A percentile compares a stretch with the other conserved stretches of the same genome.
phyloP scores from a whole-genome alignment of 2,888 invertebrate species.

The Diabrotica balteata region DNA sequence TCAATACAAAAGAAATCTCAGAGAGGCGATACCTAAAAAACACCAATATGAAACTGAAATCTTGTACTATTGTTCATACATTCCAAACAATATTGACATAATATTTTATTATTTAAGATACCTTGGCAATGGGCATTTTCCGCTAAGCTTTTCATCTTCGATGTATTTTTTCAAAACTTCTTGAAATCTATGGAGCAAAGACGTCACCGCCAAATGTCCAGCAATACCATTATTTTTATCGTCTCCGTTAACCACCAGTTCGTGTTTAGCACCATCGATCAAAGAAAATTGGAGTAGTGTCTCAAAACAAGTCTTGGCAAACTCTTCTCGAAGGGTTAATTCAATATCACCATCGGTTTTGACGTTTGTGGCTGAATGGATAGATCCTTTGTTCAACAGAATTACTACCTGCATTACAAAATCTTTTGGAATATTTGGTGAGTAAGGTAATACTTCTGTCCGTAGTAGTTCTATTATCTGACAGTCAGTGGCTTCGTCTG shows the following conservation, averaged over 20 bases:
- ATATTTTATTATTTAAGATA: conserved; percentile 49
- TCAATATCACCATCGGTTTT: conserved; percentile 81
- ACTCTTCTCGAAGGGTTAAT: conserved; percentile 87
- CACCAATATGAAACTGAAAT: conserved; percentile 24
- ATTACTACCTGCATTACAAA: conserved; percentile 85
- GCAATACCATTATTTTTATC: conserved; percentile 67
- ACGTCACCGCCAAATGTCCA: conserved; percentile 86
- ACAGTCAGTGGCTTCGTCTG: conserved; percentile 82
- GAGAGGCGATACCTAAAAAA: conserved; percentile 83
- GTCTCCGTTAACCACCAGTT: conserved; percentile 54
- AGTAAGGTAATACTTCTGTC: conserved; percentile 83
- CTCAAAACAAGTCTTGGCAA: conserved; percentile 96
- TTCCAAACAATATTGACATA: neutral
- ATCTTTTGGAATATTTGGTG: conserved; percentile 78
- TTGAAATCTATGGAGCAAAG: conserved; percentile 89
- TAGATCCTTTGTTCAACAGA: conserved; percentile 84
- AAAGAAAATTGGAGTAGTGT: conserved; percentile 93
- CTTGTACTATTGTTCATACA: neutral
- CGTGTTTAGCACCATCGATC: conserved; percentile 72
- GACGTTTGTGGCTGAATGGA: conserved; percentile 75
- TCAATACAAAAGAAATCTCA: conserved; percentile 94
- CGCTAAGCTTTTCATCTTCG: conserved; percentile 82
- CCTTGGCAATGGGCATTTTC: conserved; percentile 86
- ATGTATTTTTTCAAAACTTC: conserved; percentile 90
- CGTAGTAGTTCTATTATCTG: conserved; percentile 82